Conservation (phyloP, 2,113 vertebrate species). For the Ancistrus triradiatus region DNA sequence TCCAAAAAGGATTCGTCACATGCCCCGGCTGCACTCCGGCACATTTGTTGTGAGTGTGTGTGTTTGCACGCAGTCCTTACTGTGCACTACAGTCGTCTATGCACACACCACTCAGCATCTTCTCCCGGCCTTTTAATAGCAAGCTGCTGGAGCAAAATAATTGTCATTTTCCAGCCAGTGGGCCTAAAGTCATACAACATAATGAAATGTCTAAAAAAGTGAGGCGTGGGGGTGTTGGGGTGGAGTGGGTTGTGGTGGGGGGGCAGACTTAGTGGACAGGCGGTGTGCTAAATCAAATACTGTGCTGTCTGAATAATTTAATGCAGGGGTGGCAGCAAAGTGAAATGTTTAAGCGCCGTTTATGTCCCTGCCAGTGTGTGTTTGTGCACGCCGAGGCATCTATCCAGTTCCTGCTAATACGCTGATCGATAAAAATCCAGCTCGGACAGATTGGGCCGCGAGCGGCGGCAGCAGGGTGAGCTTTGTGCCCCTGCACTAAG, state of each 20-base stretch:
- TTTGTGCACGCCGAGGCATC: slow-evolving; percentile 62
- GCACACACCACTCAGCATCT: slow-evolving; percentile 61
- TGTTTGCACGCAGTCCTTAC: slow-evolving; percentile 19
- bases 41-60: slow-evolving; percentile 41
- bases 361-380: slow-evolving; percentile 70
- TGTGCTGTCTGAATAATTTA: slow-evolving; percentile 78
- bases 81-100: slow-evolving; percentile 50
- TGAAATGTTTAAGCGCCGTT: slow-evolving; percentile 70
- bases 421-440: slow-evolving; percentile 46
- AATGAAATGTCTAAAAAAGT: slow-evolving; percentile 74
- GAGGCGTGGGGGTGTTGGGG: slow-evolving; percentile 6
- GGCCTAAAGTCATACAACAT: slow-evolving; percentile 78
- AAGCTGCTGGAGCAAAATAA: slow-evolving; percentile 77
- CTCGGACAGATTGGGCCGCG: slow-evolving; percentile 45
- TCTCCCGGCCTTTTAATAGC: slow-evolving; percentile 72
- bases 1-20: slow-evolving; percentile 56
- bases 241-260: slow-evolving; percentile 3
- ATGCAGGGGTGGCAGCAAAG: slow-evolving; percentile 62
- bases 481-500: slow-evolving; percentile 50
- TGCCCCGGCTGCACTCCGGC: slow-evolving; percentile 44
- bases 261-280: slow-evolving; percentile 64
- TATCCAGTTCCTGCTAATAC: slow-evolving; percentile 56
- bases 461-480: slow-evolving; percentile 49
- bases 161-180: slow-evolving; percentile 80
- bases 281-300: slow-evolving; percentile 76